phyloP scores from a whole-genome alignment of 2,888 invertebrate species.

The Sphaeridia pumilis region DNA sequence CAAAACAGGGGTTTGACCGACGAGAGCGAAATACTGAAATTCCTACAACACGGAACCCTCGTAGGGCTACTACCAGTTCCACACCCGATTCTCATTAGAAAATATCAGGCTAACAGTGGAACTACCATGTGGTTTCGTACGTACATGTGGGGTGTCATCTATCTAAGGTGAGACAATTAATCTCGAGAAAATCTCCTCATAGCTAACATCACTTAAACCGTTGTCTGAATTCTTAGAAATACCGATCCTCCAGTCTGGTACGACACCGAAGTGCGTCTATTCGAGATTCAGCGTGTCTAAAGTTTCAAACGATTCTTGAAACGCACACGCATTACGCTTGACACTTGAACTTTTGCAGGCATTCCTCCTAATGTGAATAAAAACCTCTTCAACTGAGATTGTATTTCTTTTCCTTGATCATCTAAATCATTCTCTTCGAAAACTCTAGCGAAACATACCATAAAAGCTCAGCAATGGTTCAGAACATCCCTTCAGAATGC shows the following conservation, averaged over 20 bases:
- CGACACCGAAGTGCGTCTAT: constrained; percentile 96
- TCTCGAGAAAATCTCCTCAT: not conserved
- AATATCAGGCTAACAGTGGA: constrained; percentile 97
- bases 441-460: not conserved
- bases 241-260: constrained; percentile 99
- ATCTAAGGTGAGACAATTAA: constrained; percentile 56
- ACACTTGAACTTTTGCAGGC: too few relatives aligned
- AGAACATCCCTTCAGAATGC: too few relatives aligned
- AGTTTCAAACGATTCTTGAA: too few relatives aligned
- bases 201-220: not conserved
- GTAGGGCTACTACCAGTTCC: constrained; percentile 96
- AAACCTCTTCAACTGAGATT: too few relatives aligned
- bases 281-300: constrained; percentile 94
- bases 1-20: constrained; percentile 78
- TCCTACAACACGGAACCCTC: constrained; percentile 93
- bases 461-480: not conserved
- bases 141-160: constrained; percentile 99
- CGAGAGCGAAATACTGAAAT: constrained; percentile 97
- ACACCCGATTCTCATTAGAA: constrained; percentile 95
- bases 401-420: too few relatives aligned
- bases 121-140: constrained; percentile 99
- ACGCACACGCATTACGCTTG: too few relatives aligned
- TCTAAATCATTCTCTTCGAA: too few relatives aligned
- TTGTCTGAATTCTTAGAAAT: constrained; percentile 53
- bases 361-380: too few relatives aligned